phyloP scores from a whole-genome alignment of 2,888 invertebrate species.

The Unio pictorum region DNA sequence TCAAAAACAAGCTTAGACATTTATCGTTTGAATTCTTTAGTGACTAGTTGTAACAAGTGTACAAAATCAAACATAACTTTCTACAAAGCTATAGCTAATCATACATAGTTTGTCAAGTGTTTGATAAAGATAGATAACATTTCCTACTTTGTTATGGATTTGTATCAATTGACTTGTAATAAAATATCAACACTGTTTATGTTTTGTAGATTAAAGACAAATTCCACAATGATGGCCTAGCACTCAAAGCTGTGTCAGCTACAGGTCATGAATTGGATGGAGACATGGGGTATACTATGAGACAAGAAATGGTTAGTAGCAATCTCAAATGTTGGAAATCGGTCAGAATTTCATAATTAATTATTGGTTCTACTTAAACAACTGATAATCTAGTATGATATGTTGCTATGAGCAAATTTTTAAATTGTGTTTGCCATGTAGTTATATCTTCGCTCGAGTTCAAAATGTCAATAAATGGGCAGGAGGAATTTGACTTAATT shows the following conservation, averaged over 20 bases:
- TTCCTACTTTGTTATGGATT: not conserved
- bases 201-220: slow-evolving; percentile 56
- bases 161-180: not conserved
- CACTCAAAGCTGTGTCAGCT: slow-evolving; percentile 46
- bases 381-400: not conserved
- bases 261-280: slow-evolving; percentile 53
- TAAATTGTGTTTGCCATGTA: not conserved
- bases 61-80: no score
- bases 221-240: slow-evolving; percentile 51
- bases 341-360: no score
- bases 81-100: no score
- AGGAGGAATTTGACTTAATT: no score
- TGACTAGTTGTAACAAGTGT: no score
- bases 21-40: no score
- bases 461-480: no score
- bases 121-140: no score
- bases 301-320: slow-evolving; percentile 58
- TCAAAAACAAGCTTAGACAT: no score
- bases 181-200: not conserved
- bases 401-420: not conserved
- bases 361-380: no score
- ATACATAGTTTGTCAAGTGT: no score
- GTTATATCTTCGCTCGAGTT: no score
- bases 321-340: not conserved
- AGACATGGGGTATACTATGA: slow-evolving; percentile 57